Conservation (phyloP, 1,140 invertebrate genomes). For the Hypsibius dujardini region DNA sequence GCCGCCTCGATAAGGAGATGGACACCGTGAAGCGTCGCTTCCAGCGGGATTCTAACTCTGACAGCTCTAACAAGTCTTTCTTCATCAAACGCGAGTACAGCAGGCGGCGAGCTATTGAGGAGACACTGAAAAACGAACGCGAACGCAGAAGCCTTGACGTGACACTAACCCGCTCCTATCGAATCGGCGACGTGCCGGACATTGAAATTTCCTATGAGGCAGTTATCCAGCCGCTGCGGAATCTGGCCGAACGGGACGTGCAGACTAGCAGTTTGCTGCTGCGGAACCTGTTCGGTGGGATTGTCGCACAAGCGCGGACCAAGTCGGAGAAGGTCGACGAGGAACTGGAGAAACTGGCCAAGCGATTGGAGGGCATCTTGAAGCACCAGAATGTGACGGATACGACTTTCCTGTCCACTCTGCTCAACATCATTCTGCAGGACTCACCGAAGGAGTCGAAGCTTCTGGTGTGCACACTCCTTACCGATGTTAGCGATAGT, state of each 20-base stretch:
- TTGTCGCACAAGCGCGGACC: background rate
- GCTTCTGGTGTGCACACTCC: background rate
- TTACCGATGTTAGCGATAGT: background rate
- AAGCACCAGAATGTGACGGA: background rate
- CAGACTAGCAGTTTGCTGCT: conserved; percentile 20
- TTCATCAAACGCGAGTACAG: conserved; percentile 34
- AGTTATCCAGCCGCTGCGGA: conserved; percentile 44
- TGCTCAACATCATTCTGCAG: background rate
- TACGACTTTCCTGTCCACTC: background rate
- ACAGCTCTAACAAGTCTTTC: conserved; percentile 25
- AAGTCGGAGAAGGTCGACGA: background rate
- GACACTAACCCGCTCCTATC: conserved; percentile 40
- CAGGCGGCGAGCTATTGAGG: conserved; percentile 29
- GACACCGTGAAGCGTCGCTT: conserved; percentile 18
- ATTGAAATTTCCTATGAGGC: conserved; percentile 45
- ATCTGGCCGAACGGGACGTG: conserved; percentile 35
- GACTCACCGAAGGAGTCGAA: background rate
- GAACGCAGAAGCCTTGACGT: conserved; percentile 29
- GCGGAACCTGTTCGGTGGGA: conserved; percentile 18
- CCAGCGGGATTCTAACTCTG: conserved; percentile 18
- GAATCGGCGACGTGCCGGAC: conserved; percentile 51
- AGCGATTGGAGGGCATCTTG: background rate
- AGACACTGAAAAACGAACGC: conserved; percentile 32
- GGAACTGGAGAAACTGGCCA: background rate
- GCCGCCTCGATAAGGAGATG: conserved; percentile 19